Conservation (phyloP, 30 jellyfish, hydroid and myxozoan species). For the Nemopilema nomurai region DNA sequence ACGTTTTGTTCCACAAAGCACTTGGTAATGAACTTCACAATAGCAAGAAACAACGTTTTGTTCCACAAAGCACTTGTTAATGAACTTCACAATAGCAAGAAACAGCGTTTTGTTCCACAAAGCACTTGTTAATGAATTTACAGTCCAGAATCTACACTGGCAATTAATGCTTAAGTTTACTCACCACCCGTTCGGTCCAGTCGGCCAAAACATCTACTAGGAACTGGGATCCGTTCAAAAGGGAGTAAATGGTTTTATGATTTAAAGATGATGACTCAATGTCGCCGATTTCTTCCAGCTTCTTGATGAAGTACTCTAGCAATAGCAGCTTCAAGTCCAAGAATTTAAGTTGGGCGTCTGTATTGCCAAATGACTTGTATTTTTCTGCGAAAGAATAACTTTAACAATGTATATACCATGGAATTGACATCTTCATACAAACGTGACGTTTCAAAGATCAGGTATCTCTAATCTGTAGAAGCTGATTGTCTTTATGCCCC, state of each 20-base stretch:
- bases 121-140: too few species aligned
- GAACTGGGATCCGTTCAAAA: conserved; percentile 76
- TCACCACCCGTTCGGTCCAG: conserved; percentile 80
- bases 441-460: too few species aligned
- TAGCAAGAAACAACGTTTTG: too few species aligned
- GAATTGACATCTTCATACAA: too few species aligned
- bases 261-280: conserved; percentile 50
- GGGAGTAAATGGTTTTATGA: conserved; percentile 41
- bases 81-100: too few species aligned
- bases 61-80: too few species aligned
- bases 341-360: conserved; percentile 64
- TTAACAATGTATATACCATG: not conserved
- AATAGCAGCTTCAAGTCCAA: conserved; percentile 35
- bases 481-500: too few species aligned
- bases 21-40: too few species aligned
- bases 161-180: conserved; percentile 6
- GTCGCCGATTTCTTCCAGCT: conserved; percentile 54
- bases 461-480: too few species aligned
- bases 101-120: not conserved
- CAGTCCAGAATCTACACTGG: too few species aligned
- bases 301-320: conserved; percentile 32
- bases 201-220: conserved; percentile 60
- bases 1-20: too few species aligned
- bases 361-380: conserved; percentile 44
- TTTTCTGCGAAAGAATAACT: conserved; percentile 42